These are phyloP conservation scores for Leptopterna dolabrata DNA, from an alignment of 2,888 invertebrate genomes.

Conservation along the genomic window DNA sequence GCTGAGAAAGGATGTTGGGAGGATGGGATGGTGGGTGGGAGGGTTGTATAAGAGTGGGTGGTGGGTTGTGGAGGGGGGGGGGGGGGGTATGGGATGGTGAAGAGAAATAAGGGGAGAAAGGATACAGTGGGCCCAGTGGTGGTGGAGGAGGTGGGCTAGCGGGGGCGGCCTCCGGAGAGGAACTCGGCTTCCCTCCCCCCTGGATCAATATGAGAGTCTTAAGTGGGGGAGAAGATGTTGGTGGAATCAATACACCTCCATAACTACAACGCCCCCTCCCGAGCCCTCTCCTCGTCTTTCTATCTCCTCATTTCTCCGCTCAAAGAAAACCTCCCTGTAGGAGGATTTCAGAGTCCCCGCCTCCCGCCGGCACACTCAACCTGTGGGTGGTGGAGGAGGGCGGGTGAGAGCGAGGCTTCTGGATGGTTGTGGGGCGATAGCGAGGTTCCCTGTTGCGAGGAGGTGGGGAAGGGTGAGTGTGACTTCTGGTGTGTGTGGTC, in stretches of 20 bases:
- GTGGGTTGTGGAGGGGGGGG: neutral
- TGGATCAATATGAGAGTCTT: constrained; percentile 52
- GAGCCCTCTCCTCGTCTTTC: neutral
- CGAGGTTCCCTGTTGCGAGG: too few species aligned
- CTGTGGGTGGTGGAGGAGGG: too few species aligned
- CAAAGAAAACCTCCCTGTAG: constrained; percentile 2
- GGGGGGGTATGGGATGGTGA: neutral
- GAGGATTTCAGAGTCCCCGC: neutral
- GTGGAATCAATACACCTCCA: constrained; percentile 54
- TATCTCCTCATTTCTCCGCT: neutral
- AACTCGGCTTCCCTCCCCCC: neutral
- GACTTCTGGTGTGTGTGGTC: too few species aligned
- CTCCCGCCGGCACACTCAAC: neutral
- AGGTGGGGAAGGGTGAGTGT: too few species aligned
- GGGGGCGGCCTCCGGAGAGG: neutral
- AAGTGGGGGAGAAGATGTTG: constrained; percentile 49
- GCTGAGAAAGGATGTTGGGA: neutral
- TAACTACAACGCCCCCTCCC: constrained; percentile 37
- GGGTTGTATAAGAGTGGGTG: too few species aligned
- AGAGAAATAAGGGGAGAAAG: neutral
- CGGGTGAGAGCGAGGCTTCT: too few species aligned
- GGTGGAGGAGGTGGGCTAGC: neutral
- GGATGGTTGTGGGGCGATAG: too few species aligned
- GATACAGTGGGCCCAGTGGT: neutral
- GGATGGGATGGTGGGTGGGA: neutral